Percentiles rank a stretch among this genome's conserved stretches.
These are phyloP conservation scores for Caenorhabditis becei DNA, from an alignment of 2,888 invertebrate species.

Conservation along the genomic window DNA sequence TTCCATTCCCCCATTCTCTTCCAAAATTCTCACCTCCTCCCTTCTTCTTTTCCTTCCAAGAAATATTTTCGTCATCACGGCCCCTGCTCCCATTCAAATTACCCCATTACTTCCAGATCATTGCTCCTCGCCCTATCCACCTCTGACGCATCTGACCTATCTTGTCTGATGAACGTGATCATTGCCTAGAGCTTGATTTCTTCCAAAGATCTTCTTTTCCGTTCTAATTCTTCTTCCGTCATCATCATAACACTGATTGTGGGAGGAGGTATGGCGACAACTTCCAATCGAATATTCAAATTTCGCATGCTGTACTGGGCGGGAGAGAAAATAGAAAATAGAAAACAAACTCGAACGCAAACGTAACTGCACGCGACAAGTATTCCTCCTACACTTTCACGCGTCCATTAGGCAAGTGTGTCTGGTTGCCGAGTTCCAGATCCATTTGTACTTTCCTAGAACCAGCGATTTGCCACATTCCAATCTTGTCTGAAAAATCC, in stretches of 20 bases:
- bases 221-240: background rate
- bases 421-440: no score
- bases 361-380: slow-evolving; percentile 11
- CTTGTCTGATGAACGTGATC: background rate
- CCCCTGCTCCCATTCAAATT: background rate
- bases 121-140: background rate
- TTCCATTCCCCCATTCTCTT: background rate
- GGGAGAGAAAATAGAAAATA: no score
- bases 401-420: no score
- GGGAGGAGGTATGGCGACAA: no score
- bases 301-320: slow-evolving; percentile 18
- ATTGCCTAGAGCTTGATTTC: background rate
- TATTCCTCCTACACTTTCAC: slow-evolving; percentile 12
- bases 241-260: no score
- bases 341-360: slow-evolving; percentile 50
- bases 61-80: background rate
- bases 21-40: background rate
- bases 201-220: background rate
- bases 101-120: slow-evolving; percentile 14
- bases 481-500: no score
- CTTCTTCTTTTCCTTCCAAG: background rate
- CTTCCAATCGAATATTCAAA: slow-evolving; percentile 41
- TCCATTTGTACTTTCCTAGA: no score
- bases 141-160: slow-evolving; percentile 21
- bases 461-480: no score